A percentile compares a stretch with the other conserved stretches of the same genome.
Conservation (phyloP, 1,140 invertebrate genomes). For the Conus ventricosus region DNA sequence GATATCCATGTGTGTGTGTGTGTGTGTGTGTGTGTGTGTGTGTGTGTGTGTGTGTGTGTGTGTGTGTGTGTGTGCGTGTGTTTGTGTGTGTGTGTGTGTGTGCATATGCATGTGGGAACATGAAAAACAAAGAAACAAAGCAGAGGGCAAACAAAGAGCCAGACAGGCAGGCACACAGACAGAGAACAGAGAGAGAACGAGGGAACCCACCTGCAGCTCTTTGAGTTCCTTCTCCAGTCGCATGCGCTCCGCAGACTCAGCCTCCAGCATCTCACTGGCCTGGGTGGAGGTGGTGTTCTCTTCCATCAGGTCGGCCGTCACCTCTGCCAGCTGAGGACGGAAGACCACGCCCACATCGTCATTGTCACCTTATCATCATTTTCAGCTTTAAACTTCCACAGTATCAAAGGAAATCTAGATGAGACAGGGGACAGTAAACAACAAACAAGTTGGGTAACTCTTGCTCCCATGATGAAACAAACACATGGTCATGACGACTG, state of each 20-base stretch:
- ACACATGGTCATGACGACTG: too few relatives aligned
- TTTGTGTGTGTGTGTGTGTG: too few relatives aligned
- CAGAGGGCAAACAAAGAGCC: not conserved
- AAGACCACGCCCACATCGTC: not conserved
- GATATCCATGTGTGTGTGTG: too few relatives aligned
- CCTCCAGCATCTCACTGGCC: slow-evolving; percentile 91
- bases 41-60: too few relatives aligned
- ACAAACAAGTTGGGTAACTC: too few relatives aligned
- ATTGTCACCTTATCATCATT: not conserved
- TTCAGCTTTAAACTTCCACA: not conserved
- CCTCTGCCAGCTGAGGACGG: slow-evolving; percentile 86
- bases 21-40: too few relatives aligned
- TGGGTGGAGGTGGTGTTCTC: slow-evolving; percentile 92
- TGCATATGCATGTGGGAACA: too few relatives aligned
- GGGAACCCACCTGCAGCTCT: slow-evolving; percentile 80
- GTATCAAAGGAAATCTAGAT: not conserved
- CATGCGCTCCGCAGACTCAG: slow-evolving; percentile 80
- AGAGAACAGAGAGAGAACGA: not conserved
- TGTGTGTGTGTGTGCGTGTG: too few relatives aligned
- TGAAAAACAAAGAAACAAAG: not conserved
- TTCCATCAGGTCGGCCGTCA: slow-evolving; percentile 92
- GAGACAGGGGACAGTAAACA: too few relatives aligned
- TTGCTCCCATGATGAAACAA: too few relatives aligned
- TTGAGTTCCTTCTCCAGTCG: slow-evolving; percentile 88
- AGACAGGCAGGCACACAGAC: not conserved